Evolutionary conservation across 2,113 vertebrate species (phyloP).

Genomic region (Agelaius phoeniceus): DNA sequence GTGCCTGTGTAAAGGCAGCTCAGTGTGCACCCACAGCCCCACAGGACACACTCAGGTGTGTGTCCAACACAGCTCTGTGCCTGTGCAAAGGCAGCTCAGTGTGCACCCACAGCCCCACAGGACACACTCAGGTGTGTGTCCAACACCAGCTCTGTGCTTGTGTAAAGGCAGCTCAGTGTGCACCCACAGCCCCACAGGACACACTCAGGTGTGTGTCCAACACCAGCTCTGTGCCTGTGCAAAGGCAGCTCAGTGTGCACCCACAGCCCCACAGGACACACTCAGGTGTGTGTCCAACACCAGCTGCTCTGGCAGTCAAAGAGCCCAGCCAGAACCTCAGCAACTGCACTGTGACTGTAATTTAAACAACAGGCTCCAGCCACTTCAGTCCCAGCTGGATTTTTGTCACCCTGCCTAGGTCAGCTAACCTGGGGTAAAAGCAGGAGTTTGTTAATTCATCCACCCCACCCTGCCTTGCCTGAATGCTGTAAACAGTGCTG

Average conservation of each 20-base stretch:
- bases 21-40: too few relatives aligned
- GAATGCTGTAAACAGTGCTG: background rate
- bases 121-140: background rate
- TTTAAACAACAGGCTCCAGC: background rate
- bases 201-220: background rate
- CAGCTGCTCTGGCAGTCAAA: background rate
- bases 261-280: background rate
- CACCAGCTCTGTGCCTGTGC: background rate
- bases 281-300: too few relatives aligned
- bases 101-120: background rate
- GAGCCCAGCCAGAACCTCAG: background rate
- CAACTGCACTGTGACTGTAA: fast-evolving
- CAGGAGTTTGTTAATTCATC: background rate
- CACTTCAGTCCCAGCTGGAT: background rate
- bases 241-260: background rate
- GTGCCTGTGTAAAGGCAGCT: too few relatives aligned
- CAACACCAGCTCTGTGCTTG: background rate
- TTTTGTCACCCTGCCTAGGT: background rate
- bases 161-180: background rate
- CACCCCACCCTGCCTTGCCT: background rate
- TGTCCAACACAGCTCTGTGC: background rate
- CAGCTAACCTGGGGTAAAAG: background rate
- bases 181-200: background rate
- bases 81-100: background rate
- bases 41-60: too few relatives aligned